A percentile compares a stretch with the other conserved stretches of the same genome.
phyloP scores from a whole-genome alignment of 2,888 invertebrate genomes.

The Tridacna crocea region DNA sequence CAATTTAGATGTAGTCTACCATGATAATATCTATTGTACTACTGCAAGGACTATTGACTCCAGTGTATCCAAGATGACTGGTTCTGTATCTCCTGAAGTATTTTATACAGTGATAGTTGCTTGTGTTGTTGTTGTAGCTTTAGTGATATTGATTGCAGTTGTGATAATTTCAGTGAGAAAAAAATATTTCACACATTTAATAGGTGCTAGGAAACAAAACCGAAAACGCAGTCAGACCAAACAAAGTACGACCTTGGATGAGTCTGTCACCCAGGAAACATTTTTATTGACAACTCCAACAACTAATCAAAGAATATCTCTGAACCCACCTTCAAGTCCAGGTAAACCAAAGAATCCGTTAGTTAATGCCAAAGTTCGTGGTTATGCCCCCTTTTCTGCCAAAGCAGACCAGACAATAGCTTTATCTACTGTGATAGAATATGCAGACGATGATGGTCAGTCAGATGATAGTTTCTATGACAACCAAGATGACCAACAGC shows the following conservation, averaged over 20 bases:
- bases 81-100: neutral
- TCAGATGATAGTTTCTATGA: slow-evolving; percentile 23
- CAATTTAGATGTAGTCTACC: slow-evolving; percentile 49
- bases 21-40: slow-evolving; percentile 28
- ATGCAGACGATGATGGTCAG: slow-evolving; percentile 16
- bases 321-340: slow-evolving; percentile 47
- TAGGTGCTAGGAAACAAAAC: slow-evolving; percentile 32
- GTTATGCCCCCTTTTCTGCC: slow-evolving; percentile 48
- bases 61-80: neutral
- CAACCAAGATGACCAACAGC: slow-evolving; percentile 14
- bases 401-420: slow-evolving; percentile 52
- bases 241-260: neutral
- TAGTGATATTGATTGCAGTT: slow-evolving; percentile 30
- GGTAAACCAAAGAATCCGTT: slow-evolving; percentile 46
- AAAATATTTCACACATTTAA: slow-evolving; percentile 36
- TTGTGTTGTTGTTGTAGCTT: slow-evolving; percentile 26
- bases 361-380: slow-evolving; percentile 36
- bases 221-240: neutral
- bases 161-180: slow-evolving; percentile 35
- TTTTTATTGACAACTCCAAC: slow-evolving; percentile 23
- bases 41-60: slow-evolving; percentile 22
- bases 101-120: slow-evolving; percentile 35
- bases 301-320: slow-evolving; percentile 39
- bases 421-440: slow-evolving; percentile 51
- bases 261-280: slow-evolving; percentile 8